A percentile compares a stretch with the other conserved stretches of the same genome.
Conservation (phyloP, 2,797 vertebrate species). For the Crypturellus tataupa region DNA sequence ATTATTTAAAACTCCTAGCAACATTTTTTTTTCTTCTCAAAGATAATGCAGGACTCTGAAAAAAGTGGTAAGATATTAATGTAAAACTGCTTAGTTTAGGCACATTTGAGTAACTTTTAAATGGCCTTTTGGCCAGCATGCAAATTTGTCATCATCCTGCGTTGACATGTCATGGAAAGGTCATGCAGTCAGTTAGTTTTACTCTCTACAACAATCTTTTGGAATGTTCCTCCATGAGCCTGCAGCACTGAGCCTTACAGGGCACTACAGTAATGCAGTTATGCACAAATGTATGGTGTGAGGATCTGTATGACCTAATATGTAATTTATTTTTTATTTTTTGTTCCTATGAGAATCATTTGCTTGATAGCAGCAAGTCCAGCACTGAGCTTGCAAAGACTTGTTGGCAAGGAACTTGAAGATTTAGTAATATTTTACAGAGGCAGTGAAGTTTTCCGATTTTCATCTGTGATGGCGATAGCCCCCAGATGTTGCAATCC, state of each 20-base stretch:
- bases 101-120: not conserved
- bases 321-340: not conserved
- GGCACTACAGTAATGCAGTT: not conserved
- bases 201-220: not conserved
- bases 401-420: not conserved
- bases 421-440: not conserved
- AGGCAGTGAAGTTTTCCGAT: not conserved
- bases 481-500: not conserved
- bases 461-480: not conserved
- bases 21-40: not conserved
- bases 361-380: not conserved
- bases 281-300: fast-evolving
- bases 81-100: not conserved
- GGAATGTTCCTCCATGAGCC: not conserved
- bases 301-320: fast-evolving
- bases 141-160: not conserved
- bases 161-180: not conserved
- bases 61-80: not conserved
- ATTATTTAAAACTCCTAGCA: not conserved
- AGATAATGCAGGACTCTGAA: not conserved
- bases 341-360: not conserved
- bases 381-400: not conserved
- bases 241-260: not conserved
- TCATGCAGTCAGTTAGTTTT: not conserved
- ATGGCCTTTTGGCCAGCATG: not conserved